phyloP scores from a whole-genome alignment of 2,888 invertebrate species.

The Synergus itoensis region DNA sequence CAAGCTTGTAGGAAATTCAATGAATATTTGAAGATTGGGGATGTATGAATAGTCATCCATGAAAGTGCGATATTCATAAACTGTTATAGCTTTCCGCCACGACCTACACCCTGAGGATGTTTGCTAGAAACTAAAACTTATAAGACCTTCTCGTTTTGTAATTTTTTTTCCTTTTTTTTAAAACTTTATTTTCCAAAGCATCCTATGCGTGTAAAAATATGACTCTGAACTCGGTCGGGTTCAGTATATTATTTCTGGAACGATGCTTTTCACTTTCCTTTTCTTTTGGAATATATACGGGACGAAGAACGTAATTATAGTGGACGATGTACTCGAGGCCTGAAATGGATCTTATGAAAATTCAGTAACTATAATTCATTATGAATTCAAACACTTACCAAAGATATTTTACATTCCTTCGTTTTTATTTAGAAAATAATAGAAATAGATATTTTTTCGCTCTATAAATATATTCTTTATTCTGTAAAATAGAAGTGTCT shows the following conservation, averaged over 20 bases:
- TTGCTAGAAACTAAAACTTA: not conserved
- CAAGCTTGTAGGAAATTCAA: not conserved
- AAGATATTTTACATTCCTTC: no score
- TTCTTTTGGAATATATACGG: not conserved
- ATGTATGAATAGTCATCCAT: not conserved
- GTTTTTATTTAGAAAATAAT: no score
- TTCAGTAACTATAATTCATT: not conserved
- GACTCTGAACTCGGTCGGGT: not conserved
- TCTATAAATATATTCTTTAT: no score
- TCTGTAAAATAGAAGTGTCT: no score
- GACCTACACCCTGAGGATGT: not conserved
- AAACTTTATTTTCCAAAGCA: not conserved
- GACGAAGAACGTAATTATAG: not conserved
- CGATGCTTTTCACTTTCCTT: slow-evolving; percentile 30
- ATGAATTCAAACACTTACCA: no score
- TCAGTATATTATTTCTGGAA: slow-evolving; percentile 44
- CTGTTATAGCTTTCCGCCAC: not conserved
- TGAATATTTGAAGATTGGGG: not conserved
- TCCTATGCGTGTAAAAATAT: not conserved
- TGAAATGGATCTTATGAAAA: not conserved
- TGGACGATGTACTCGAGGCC: not conserved
- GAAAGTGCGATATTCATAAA: not conserved
- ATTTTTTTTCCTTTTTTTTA: not conserved
- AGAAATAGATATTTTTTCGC: no score
- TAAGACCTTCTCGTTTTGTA: not conserved